phyloP scores from a whole-genome alignment of 2,888 invertebrate genomes.

The Eumacrocentrus americanus region DNA sequence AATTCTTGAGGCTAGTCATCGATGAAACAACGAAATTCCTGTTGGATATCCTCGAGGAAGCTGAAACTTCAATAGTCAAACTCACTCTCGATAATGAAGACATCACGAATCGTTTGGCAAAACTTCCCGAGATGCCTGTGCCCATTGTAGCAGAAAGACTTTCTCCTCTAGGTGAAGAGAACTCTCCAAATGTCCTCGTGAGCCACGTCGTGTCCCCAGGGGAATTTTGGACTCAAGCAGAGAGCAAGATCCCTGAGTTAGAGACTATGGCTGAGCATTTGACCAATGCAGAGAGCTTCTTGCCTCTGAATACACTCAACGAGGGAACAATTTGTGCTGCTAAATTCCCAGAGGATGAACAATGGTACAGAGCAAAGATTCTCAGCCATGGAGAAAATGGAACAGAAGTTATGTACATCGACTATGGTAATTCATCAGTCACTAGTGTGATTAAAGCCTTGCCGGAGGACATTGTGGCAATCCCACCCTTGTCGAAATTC shows the following conservation, averaged over 20 bases:
- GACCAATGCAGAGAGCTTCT: slow-evolving; percentile 65
- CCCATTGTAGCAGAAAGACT: slow-evolving; percentile 45
- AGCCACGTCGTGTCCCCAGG: slow-evolving; percentile 47
- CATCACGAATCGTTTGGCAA: slow-evolving; percentile 22
- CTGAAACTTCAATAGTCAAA: slow-evolving; percentile 69
- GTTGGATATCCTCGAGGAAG: slow-evolving; percentile 65
- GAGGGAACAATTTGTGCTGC: slow-evolving; percentile 70
- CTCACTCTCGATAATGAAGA: slow-evolving; percentile 16
- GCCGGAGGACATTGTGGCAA: slow-evolving; percentile 67
- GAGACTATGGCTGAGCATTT: slow-evolving; percentile 69
- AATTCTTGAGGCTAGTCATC: slow-evolving; percentile 56
- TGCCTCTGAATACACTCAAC: slow-evolving; percentile 61
- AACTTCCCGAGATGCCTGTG: slow-evolving; percentile 21
- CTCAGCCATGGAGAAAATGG: slow-evolving; percentile 65
- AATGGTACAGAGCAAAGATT: slow-evolving; percentile 74
- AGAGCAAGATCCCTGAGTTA: slow-evolving; percentile 63
- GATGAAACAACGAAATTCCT: slow-evolving; percentile 64
- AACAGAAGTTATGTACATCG: slow-evolving; percentile 71
- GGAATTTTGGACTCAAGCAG: slow-evolving; percentile 58
- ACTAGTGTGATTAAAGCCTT: slow-evolving; percentile 66
- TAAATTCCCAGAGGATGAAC: slow-evolving; percentile 69
- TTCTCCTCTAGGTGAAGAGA: slow-evolving; percentile 54
- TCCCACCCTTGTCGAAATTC: slow-evolving; percentile 68
- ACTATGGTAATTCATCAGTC: slow-evolving; percentile 71
- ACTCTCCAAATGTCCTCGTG: slow-evolving; percentile 42